Evolutionary conservation across 2,888 invertebrate genomes (phyloP).

Genomic region (Galeopsomyia nigrocyanea): DNA sequence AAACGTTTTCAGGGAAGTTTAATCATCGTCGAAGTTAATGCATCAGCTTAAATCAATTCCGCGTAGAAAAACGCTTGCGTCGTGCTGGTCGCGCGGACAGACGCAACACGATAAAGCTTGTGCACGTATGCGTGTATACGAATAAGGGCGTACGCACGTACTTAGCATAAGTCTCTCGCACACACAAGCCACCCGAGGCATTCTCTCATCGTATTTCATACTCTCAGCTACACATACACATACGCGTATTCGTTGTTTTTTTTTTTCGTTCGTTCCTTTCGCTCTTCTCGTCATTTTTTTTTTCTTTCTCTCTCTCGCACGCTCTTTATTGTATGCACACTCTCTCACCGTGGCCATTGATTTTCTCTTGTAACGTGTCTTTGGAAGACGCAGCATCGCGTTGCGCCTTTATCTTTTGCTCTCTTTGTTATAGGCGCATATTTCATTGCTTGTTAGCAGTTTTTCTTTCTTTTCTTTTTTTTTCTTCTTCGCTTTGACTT

Average conservation of each 20-base stretch:
- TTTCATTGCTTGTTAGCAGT: background rate
- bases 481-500: background rate
- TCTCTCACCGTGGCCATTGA: background rate
- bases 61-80: background rate
- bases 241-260: slow-evolving; percentile 1
- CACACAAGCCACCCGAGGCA: slow-evolving; percentile 58
- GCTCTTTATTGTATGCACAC: slow-evolving; percentile 23
- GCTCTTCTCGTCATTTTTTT: slow-evolving; percentile 14
- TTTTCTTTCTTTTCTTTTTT: slow-evolving; percentile 3
- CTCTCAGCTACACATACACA: slow-evolving; percentile 41
- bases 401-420: slow-evolving; percentile 14
- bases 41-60: slow-evolving; percentile 11
- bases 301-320: slow-evolving; percentile 6
- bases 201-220: slow-evolving; percentile 67
- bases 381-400: background rate
- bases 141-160: slow-evolving; percentile 57
- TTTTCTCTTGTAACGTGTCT: slow-evolving; percentile 10
- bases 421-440: background rate
- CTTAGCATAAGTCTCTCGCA: slow-evolving; percentile 66
- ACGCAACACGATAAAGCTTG: slow-evolving; percentile 22
- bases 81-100: background rate
- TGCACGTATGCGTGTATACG: slow-evolving; percentile 36
- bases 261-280: slow-evolving; percentile 30
- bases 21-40: slow-evolving; percentile 2
- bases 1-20: slow-evolving; percentile 8